These are phyloP conservation scores for Achatina immaculata DNA, from an alignment of 1,140 invertebrate genomes.

Conservation along the genomic window DNA sequence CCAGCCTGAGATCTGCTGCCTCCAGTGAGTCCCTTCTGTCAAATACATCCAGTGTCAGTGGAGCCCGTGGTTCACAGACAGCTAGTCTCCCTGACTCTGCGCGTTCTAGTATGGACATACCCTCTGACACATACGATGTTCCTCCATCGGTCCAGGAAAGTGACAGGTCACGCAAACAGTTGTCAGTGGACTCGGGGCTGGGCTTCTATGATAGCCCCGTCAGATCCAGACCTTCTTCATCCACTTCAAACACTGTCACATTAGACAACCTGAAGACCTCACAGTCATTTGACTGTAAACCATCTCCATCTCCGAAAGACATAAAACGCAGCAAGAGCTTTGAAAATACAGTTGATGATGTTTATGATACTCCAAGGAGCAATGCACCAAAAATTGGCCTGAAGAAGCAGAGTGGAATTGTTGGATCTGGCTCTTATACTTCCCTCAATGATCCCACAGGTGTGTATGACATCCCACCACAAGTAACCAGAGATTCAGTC, in stretches of 20 bases:
- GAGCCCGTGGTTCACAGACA: constrained; percentile 46
- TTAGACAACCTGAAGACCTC: constrained; percentile 11
- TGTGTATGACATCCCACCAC: constrained; percentile 73
- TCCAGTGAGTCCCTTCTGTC: constrained; percentile 68
- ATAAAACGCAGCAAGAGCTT: constrained; percentile 41
- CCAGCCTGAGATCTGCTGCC: constrained; percentile 63
- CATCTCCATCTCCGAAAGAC: constrained; percentile 5
- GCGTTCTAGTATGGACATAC: constrained; percentile 71
- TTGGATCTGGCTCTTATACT: constrained; percentile 37
- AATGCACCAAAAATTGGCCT: constrained; percentile 49
- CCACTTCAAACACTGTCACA: constrained; percentile 3
- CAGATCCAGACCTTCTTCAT: constrained; percentile 25
- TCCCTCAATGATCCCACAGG: constrained; percentile 35
- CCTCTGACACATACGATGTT: constrained; percentile 70
- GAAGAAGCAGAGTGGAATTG: constrained; percentile 25
- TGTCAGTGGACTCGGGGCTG: constrained; percentile 55
- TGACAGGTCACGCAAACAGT: constrained; percentile 47
- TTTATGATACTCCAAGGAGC: constrained; percentile 62
- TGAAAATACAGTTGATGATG: constrained; percentile 59
- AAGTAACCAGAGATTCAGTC: constrained; percentile 69
- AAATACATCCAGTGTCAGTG: constrained; percentile 58
- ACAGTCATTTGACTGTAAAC: constrained; percentile 33
- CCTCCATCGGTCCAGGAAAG: constrained; percentile 50
- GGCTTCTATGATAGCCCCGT: constrained; percentile 56
- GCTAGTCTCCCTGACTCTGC: constrained; percentile 69